Evolutionary conservation across 64 coral and sea anemone genomes (phyloP), one percentile per base, ranked within the genome.

Genomic region (Pocillopora verrucosa): DNA sequence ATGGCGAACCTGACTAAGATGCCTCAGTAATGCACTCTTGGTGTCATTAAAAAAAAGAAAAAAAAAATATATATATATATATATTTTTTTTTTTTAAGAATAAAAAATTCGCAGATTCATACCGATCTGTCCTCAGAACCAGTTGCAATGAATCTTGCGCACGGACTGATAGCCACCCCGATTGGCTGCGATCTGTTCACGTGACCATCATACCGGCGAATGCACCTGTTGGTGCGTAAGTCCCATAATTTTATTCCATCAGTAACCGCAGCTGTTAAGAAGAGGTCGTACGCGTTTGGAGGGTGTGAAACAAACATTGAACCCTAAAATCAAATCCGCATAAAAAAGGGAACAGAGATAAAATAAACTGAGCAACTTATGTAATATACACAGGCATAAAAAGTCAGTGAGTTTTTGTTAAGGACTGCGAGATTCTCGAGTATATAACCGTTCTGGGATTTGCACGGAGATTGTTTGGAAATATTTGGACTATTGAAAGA

Each of bases 201-300:
- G 84, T 99, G 94, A 63, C 97, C 97, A 38, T 99, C 91, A 81
- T 99, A 99, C 26, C 94, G 91, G 16, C 97, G 88, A 25, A 99
- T 91, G 20, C 97, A 99, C 94, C 94, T 93, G 90, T 90, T 95
- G 26, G 90, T 93, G 26, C 97, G 90, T 72, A 99, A 78, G 82
- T 99, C 97, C 97, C 97, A 99, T 30, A 99, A 76, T 77, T 99
- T 99, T 80, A 99, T 95, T 22, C 97, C 97, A 78, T 99, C 97
- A 59, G 83, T 65, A 36, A 93, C 88, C 11, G 97, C 93, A n/a
- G 94, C 94, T 9, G 97, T 99, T 30, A 95, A 75, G 72, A 99
- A 99, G 10, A 99, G 73, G 76, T 99, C 94, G 45, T 95, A 99
- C 17, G 93, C 74, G 38, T 88, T 90, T 5, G 96, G 69, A 20